Conservation (phyloP, 1,140 invertebrate genomes). For the Dreissena polymorpha region DNA sequence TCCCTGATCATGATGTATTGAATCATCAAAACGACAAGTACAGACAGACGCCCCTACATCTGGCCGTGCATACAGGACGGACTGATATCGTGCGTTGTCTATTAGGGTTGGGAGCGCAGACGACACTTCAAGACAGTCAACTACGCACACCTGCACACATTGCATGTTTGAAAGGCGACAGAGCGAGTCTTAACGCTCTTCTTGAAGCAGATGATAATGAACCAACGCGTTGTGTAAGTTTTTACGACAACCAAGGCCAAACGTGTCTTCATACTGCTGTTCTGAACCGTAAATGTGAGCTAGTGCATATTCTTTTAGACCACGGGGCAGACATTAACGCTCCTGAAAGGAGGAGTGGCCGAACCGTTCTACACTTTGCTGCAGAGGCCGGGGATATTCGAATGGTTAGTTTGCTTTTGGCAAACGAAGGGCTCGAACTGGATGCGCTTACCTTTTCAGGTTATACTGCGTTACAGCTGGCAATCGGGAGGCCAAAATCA, state of each 20-base stretch:
- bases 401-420: no score
- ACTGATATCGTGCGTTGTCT: constrained; percentile 84
- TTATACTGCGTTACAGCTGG: no score
- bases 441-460: no score
- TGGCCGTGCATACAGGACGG: constrained; percentile 86
- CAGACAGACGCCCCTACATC: constrained; percentile 85
- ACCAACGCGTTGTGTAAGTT: not conserved
- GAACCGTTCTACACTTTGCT: constrained; percentile 63
- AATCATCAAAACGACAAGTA: constrained; percentile 67
- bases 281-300: not conserved
- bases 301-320: constrained; percentile 47
- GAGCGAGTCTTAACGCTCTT: constrained; percentile 71
- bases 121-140: constrained; percentile 64
- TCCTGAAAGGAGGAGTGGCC: constrained; percentile 75
- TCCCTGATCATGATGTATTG: constrained; percentile 52
- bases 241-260: constrained; percentile 27
- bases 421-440: no score
- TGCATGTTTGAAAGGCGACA: constrained; percentile 83
- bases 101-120: constrained; percentile 85
- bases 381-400: no score
- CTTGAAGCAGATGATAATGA: not conserved
- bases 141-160: constrained; percentile 74
- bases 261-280: constrained; percentile 25
- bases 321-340: constrained; percentile 85
- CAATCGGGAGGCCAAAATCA: no score